Base-by-base conservation (phyloP, 1,140 invertebrate species). In the Acromyrmex heyeri region DNA sequence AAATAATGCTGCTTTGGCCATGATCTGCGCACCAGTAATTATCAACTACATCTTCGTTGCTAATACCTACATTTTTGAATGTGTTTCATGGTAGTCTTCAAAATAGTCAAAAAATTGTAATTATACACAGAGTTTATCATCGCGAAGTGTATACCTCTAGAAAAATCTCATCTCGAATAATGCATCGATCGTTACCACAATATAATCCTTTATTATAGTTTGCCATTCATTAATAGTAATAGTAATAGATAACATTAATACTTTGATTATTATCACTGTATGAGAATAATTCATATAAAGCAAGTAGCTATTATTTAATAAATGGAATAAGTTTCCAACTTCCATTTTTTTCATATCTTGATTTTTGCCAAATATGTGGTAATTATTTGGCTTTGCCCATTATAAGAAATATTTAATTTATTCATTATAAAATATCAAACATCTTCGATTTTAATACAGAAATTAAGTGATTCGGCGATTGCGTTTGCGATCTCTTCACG, bases 1-100 rank as follows among this genome's bases (percentile, higher is more conserved):
- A 95, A 95, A 95, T 95, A 95, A 94, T 94, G 93, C 94, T 94
- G 94, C 93, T 94, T 95, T 95, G 94, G 94, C 93, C 93, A 94
- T 94, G 91, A 93, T 94, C 90, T 92, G 88, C 90, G 87, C 92
- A 94, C 91, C 44, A 77, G 86, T 93, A 91, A 88, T 85, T 86
- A 73, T 90, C 87, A 89, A 69, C 69, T 91, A 87, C 21, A 81
- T 77, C 75, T 91, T 89, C 88, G 75, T 89, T 91, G 70, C 88
- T 92, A 91, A 91, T 86, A 91, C 75, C 86, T 89, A 89, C 61
- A 70, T 27, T 78, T 86, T 89, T 81, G 85, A 88, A 91, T 91
- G 87, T 87, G 85, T 86, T 85, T 38, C 53, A 59, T 78, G 48
- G 79, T 77, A 85, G 48, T 88, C 76, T 64, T 86, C 72, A 90